Evolutionary conservation across 2,888 invertebrate genomes (phyloP), one percentile per base, ranked within the genome.

Genomic region (Microctonus brassicae): DNA sequence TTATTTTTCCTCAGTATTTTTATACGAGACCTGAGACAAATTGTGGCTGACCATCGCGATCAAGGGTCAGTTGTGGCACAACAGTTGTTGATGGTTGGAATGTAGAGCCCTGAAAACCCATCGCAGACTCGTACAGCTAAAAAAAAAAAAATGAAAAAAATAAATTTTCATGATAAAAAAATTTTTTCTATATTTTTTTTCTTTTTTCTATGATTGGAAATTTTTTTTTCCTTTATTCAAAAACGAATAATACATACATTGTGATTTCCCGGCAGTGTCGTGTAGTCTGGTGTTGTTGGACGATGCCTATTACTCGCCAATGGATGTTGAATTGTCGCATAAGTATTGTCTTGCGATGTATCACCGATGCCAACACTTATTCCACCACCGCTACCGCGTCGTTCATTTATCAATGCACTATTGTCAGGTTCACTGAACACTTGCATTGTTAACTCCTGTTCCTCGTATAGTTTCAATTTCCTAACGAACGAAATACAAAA

Each of bases 391-490:
- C 85, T 90, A 88, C 82, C 88, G 85, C 85, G 89, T 89, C 83
- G 88, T 83, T 84, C 90, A 34, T 34, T 65, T 11, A 89, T 84
- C 83, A 83, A 89, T 88, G 90, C 80, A 88, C 92, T 84, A 88
- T 90, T 80, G 86, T 94, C 94, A 11, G 93, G 92, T 83, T 94
- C 94, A 77, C 93, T 93, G 83, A 96, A 96, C 22, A 97, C 96
- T 87, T 96, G 95, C 97, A 97, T 97, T 34, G 96, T 96, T 69
- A 97, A 89, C 88, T 97, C 96, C 88, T 97, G 96, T 80, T 97
- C 96, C 87, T 97, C 96, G 79, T 97, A 97, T 0, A 96, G 91
- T 84, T 96, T 92, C 29, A 96, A 88, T 89, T 96, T 96, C 81
- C 93, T 94, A 77, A 47, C 1, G 78, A 74, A 62, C n/a, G n/a